Conservation (phyloP, 2,797 vertebrate species). For the Coregonus sp. region DNA sequence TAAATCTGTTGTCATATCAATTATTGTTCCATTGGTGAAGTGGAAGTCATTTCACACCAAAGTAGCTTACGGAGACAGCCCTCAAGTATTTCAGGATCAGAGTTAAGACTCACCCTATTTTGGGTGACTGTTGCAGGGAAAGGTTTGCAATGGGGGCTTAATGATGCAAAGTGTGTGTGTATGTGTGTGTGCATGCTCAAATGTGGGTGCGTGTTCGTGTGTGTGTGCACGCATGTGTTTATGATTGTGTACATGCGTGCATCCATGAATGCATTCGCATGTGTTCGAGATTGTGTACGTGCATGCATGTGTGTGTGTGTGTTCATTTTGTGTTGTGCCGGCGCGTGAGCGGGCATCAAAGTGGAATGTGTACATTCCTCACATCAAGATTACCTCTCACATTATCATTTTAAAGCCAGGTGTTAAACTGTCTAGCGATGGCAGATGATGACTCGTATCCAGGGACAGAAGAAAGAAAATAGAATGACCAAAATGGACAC, state of each 20-base stretch:
- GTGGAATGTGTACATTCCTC: conserved; percentile 37
- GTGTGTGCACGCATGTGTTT: neutral
- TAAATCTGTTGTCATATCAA: conserved; percentile 82
- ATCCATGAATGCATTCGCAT: conserved; percentile 3
- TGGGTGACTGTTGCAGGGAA: conserved; percentile 50
- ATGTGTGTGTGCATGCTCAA: no score
- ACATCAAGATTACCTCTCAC: conserved; percentile 36
- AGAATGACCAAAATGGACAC: no score
- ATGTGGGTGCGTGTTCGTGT: neutral
- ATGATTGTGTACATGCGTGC: neutral
- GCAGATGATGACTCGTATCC: neutral
- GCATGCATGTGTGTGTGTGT: conserved; percentile 88
- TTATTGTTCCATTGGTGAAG: conserved; percentile 77
- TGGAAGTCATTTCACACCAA: conserved; percentile 76
- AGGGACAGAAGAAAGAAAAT: no score
- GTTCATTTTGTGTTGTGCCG: conserved; percentile 83
- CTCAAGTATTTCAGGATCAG: conserved; percentile 68
- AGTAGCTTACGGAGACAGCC: conserved; percentile 76
- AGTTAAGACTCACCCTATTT: conserved; percentile 73
- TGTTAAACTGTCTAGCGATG: neutral
- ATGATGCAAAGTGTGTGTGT: no score
- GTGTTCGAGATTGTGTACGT: neutral
- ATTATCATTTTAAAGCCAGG: neutral
- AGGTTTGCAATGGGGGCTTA: conserved; percentile 43
- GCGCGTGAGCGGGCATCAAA: conserved; percentile 33